Conservation (phyloP, 2,888 invertebrate genomes). For the Tipula helvola region DNA sequence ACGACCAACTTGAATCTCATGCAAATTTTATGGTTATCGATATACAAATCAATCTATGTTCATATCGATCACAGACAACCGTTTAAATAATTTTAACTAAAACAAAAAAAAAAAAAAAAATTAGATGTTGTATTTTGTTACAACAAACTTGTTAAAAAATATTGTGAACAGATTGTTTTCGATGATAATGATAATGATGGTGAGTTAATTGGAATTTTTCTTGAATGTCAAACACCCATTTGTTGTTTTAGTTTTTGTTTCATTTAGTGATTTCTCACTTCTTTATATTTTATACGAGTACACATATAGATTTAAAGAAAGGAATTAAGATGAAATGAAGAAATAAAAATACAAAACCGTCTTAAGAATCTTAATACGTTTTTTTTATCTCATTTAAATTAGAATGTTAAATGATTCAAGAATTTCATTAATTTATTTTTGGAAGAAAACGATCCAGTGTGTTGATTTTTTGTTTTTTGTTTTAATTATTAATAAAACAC, state of each 20-base stretch:
- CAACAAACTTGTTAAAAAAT: neutral
- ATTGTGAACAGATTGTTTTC: neutral
- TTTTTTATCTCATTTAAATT: neutral
- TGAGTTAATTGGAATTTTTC: neutral
- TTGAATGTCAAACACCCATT: neutral
- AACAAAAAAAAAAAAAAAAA: neutral
- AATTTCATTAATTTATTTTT: neutral
- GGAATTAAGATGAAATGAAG: neutral
- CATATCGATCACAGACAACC: neutral
- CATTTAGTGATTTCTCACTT: neutral
- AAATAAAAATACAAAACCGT: neutral
- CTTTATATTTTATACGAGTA: neutral
- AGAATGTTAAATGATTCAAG: conserved; percentile 4
- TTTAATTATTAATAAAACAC: neutral
- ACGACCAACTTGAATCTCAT: neutral
- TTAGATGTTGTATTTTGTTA: neutral
- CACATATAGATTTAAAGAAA: neutral
- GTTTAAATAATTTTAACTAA: neutral
- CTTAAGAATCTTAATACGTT: neutral
- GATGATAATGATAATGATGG: conserved; percentile 4
- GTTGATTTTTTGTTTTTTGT: neutral
- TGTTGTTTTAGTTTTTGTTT: neutral
- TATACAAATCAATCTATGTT: neutral
- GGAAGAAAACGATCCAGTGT: neutral
- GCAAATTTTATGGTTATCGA: neutral